Conservation (phyloP, 2,888 invertebrate species). For the Nemoura dubitans region DNA sequence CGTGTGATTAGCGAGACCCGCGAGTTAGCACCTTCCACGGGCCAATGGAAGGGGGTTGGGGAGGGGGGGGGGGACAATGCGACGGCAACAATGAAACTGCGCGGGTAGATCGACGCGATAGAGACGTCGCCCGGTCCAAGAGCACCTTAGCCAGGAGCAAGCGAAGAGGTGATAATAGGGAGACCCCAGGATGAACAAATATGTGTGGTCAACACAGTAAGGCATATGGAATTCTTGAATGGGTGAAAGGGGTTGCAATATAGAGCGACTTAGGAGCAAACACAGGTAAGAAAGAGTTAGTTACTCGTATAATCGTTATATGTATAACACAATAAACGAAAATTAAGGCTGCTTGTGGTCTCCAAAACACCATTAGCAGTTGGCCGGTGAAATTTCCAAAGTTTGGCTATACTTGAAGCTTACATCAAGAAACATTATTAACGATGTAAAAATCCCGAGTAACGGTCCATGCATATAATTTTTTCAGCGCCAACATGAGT, state of each 20-base stretch:
- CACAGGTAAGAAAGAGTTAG: too few relatives aligned
- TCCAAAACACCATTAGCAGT: too few relatives aligned
- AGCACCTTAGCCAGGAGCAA: neutral
- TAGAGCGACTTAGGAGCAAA: too few relatives aligned
- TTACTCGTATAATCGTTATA: too few relatives aligned
- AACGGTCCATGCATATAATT: too few relatives aligned
- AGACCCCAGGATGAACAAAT: neutral
- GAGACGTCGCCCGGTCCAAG: neutral
- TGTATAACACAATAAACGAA: too few relatives aligned
- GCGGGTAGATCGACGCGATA: neutral
- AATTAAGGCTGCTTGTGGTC: too few relatives aligned
- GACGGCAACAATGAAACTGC: neutral
- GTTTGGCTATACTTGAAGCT: too few relatives aligned
- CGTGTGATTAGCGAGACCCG: neutral
- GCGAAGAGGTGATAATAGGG: neutral
- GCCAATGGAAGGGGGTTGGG: neutral
- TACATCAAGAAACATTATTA: neutral
- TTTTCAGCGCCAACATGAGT: neutral
- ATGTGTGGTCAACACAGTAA: too few relatives aligned
- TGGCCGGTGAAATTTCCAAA: neutral
- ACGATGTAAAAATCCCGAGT: neutral
- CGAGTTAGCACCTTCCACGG: neutral
- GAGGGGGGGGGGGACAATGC: neutral
- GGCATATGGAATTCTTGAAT: too few relatives aligned
- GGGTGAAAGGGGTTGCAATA: too few relatives aligned